Evolutionary conservation across 2,797 vertebrate species (phyloP).

Genomic region (Lindbergichthys nudifrons): DNA sequence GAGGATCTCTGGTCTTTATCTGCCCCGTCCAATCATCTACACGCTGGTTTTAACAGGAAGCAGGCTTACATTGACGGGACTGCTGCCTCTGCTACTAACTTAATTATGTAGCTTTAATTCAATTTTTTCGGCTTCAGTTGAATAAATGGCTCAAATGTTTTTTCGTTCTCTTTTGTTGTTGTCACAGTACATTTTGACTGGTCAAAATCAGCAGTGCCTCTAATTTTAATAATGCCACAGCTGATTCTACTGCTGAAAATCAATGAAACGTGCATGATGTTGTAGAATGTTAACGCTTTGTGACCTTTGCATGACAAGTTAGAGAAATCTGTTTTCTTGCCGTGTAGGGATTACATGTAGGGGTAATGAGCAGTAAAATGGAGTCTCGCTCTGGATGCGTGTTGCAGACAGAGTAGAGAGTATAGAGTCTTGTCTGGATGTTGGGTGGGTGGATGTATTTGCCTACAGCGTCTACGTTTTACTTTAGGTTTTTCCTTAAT

Average conservation of each 20-base stretch:
- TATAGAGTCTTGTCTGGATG: constrained; percentile 1
- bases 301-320: constrained; percentile 17
- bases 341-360: constrained; percentile 13
- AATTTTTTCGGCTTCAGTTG: not conserved
- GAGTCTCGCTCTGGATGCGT: constrained; percentile 1
- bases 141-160: not conserved
- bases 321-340: constrained; percentile 9
- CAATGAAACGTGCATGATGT: not conserved
- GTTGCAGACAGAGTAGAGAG: not conserved
- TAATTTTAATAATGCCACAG: constrained; percentile 11
- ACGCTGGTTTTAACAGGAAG: constrained; percentile 34
- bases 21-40: constrained; percentile 33
- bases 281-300: not conserved
- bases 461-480: not conserved
- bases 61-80: constrained; percentile 13
- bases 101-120: not conserved
- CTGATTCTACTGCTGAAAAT: not conserved
- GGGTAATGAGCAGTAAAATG: constrained; percentile 7
- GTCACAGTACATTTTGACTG: not conserved
- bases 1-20: constrained; percentile 63
- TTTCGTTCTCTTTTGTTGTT: too few relatives aligned
- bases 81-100: not conserved
- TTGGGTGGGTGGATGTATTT: constrained; percentile 2
- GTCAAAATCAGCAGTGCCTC: not conserved
- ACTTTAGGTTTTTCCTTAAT: not conserved